phyloP scores from a whole-genome alignment of 1,140 invertebrate species.

The Bombyx mandarina region DNA sequence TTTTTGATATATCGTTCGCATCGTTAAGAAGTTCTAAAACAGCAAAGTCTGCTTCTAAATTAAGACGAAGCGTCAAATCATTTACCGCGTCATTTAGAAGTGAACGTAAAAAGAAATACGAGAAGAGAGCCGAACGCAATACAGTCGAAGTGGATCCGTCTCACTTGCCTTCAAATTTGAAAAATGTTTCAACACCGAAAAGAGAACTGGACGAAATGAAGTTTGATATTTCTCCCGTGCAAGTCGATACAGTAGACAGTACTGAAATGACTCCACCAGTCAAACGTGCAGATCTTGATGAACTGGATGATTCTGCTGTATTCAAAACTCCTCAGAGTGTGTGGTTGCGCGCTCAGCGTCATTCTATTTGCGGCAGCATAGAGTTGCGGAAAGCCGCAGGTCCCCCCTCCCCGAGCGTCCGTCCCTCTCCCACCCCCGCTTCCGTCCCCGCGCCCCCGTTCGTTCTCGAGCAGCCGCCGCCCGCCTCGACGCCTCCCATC shows the following conservation, averaged over 20 bases:
- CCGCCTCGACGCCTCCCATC: conserved; percentile 46
- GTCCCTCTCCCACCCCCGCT: conserved; percentile 17
- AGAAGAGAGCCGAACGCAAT: conserved; percentile 54
- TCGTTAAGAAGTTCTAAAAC: conserved; percentile 63
- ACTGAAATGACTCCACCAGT: conserved; percentile 38
- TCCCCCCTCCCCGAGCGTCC: conserved; percentile 1
- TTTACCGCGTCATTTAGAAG: conserved; percentile 68
- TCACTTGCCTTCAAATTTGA: conserved; percentile 41
- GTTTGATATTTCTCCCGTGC: conserved; percentile 61
- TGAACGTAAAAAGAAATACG: conserved; percentile 69
- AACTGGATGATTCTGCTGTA: conserved; percentile 47
- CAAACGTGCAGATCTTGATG: conserved; percentile 39
- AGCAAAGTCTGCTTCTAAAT: conserved; percentile 61
- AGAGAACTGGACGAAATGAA: conserved; percentile 53
- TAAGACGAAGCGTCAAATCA: conserved; percentile 65
- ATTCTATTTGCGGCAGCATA: conserved; percentile 40
- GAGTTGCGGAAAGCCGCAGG: conserved; percentile 20
- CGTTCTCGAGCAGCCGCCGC: conserved; percentile 35
- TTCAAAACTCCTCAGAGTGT: conserved; percentile 60
- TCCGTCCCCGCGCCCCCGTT: conserved; percentile 22
- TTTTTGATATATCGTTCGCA: conserved; percentile 68
- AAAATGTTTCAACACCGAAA: conserved; percentile 55
- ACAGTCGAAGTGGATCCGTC: conserved; percentile 49
- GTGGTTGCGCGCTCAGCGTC: conserved; percentile 38
- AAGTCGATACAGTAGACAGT: conserved; percentile 60